These are phyloP conservation scores for Drosophila formosana DNA, from an alignment of 2,888 invertebrate genomes.

Conservation along the genomic window DNA sequence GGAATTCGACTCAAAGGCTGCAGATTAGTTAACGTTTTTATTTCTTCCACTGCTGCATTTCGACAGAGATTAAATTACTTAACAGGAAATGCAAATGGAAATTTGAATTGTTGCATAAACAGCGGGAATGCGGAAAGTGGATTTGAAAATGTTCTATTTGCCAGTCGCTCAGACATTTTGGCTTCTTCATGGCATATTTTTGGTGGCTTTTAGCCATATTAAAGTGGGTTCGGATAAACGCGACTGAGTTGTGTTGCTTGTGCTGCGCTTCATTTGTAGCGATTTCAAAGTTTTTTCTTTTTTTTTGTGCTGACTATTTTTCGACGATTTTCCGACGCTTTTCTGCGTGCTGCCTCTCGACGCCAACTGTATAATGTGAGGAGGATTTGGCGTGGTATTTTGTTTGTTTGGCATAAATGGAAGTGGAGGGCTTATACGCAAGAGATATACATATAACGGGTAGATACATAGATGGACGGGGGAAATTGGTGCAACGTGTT, in stretches of 20 bases:
- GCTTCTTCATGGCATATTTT: constrained; percentile 53
- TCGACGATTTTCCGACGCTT: constrained; percentile 14
- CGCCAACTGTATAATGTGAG: constrained; percentile 17
- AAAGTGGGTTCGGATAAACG: constrained; percentile 48
- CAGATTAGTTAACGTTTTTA: constrained; percentile 2
- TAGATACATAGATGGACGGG: constrained; percentile 10
- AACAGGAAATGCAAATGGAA: constrained; percentile 38
- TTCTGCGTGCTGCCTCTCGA: constrained; percentile 6
- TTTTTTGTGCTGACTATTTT: constrained; percentile 18
- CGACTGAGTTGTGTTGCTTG: background rate
- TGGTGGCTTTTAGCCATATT: constrained; percentile 78
- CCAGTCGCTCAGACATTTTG: constrained; percentile 24
- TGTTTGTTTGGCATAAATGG: constrained; percentile 37
- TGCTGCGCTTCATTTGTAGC: constrained; percentile 67
- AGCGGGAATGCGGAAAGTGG: constrained; percentile 18
- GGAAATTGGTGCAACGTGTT: background rate
- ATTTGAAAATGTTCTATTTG: constrained; percentile 36
- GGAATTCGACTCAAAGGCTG: constrained; percentile 33
- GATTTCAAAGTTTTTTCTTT: constrained; percentile 33
- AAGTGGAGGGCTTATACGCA: constrained; percentile 22
- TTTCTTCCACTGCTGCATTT: background rate
- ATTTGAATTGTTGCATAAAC: constrained; percentile 57
- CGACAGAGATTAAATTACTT: constrained; percentile 54
- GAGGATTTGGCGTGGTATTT: constrained; percentile 8
- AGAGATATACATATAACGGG: constrained; percentile 5